Evolutionary conservation across 2,113 vertebrate genomes (phyloP), one percentile per base, ranked within the genome.

Genomic region (Mormyrus lacerda): DNA sequence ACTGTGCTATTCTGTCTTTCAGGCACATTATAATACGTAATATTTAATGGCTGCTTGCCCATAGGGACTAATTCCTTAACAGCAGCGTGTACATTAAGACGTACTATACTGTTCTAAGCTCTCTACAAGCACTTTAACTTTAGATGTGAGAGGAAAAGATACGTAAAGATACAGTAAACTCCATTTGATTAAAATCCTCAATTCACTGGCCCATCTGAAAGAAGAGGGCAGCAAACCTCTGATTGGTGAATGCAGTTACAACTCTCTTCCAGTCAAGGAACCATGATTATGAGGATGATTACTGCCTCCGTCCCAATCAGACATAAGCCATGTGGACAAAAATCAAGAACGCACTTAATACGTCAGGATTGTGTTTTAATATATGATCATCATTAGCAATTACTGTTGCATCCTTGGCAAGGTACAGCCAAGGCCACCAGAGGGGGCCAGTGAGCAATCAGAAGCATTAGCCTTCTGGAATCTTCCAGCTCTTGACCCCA

Each of bases 1-100:
- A 89, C 91, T 89, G 88, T 89, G 89, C 90, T 90, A 92, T 90
- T 87, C 92, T 42, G 90, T 91, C 89, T 90, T 92, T 88, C 90
- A 65, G 91, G 89, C 91, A 93, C 91, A 39, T 90, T 87, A 82
- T 73, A 65, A 53, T 92, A 73, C 85, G 85, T 90, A 91, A 92
- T 87, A 55, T 48, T 53, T 55, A 82, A 87, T 35, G 7, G 24
- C 88, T 47, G 21, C 31, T 89, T 79, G 6, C 44, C 50, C 84
- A 53, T 15, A 10, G 53, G 82, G 24, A 53, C 21, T 13, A 10
- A 53, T 55, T 87, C 47, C 11, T 55, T 31, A 87, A 39, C 50
- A 87, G 85, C 51, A 11, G 9, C 24, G 4, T 45, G 55, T n/a
- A 19, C 87, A 11, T 44, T 42, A 42, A 61, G 21, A 27, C 31